These are phyloP conservation scores for Myotis brandtii DNA, from an alignment of 2,113 vertebrate genomes.

Conservation along the genomic window DNA sequence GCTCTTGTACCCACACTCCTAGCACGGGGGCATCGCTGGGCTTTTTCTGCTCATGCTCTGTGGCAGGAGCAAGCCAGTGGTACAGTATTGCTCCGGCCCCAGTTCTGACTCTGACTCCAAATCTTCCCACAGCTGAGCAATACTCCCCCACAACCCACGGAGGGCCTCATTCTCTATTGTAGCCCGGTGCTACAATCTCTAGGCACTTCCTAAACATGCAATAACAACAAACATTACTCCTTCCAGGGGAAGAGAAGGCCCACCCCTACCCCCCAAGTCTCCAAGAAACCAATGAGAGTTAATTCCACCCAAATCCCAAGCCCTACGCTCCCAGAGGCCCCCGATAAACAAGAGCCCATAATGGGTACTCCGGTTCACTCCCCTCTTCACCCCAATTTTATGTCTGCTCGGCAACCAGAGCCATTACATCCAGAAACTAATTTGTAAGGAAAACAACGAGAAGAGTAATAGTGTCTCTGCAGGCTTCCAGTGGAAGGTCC, in stretches of 20 bases:
- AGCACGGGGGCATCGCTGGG: not conserved
- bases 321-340: not conserved
- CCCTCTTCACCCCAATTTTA: constrained; percentile 35
- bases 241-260: not conserved
- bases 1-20: not conserved
- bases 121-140: not conserved
- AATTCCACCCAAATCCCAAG: constrained; percentile 46
- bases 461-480: constrained; percentile 63
- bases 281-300: constrained; percentile 24
- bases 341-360: not conserved
- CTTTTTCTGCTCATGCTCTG: not conserved
- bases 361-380: not conserved
- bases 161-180: not conserved
- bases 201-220: not conserved
- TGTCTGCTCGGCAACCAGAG: constrained; percentile 58
- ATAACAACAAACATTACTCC: constrained; percentile 25
- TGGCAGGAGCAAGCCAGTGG: not conserved
- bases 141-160: not conserved
- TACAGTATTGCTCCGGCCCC: not conserved
- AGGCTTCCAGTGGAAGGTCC: constrained; percentile 42
- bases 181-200: not conserved
- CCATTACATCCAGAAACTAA: constrained; percentile 74
- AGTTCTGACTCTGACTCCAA: not conserved
- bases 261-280: not conserved
- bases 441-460: constrained; percentile 75